phyloP scores from a whole-genome alignment of 30 jellyfish, hydroid and myxozoan species.

The Clytia hemisphaerica region DNA sequence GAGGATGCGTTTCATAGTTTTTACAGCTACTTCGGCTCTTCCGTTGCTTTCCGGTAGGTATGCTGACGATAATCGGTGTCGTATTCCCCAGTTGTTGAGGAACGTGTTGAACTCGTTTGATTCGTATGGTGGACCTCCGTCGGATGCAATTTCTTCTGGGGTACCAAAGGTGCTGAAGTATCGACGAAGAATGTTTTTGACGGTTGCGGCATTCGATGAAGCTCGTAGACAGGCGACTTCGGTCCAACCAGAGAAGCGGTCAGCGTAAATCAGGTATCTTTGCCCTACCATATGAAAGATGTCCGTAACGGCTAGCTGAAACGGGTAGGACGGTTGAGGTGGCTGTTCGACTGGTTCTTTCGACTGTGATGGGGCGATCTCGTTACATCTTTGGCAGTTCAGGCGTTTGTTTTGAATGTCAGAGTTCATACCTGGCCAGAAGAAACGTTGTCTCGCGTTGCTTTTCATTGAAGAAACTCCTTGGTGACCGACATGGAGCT shows the following conservation, averaged over 20 bases:
- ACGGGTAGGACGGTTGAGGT: conserved; percentile 9
- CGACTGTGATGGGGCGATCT: conserved; percentile 27
- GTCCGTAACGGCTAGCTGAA: conserved; percentile 16
- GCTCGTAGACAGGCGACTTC: conserved; percentile 20
- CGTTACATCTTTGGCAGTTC: conserved; percentile 18
- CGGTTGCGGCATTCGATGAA: conserved; percentile 2
- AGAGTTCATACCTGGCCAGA: conserved; percentile 28
- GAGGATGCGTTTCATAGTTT: not conserved
- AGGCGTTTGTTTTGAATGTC: not conserved
- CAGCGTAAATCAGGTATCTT: conserved; percentile 23
- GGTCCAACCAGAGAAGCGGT: conserved; percentile 30
- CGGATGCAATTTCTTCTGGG: conserved; percentile 9
- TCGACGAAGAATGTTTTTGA: conserved; percentile 1
- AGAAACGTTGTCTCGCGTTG: conserved; percentile 17
- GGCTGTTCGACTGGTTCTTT: not conserved
- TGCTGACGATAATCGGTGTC: too few relatives aligned
- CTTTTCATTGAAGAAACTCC: conserved; percentile 12
- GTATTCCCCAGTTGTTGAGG: conserved; percentile 10
- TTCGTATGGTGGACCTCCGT: conserved; percentile 23
- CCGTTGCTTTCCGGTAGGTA: too few relatives aligned
- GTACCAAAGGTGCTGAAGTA: conserved; percentile 15
- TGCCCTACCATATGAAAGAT: not conserved
- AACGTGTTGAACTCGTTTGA: not conserved
- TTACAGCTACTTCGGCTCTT: not conserved
- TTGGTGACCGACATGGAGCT: conserved; percentile 20